Base-by-base conservation (phyloP, 2,888 invertebrate species). In the Harmothoe impar region DNA sequence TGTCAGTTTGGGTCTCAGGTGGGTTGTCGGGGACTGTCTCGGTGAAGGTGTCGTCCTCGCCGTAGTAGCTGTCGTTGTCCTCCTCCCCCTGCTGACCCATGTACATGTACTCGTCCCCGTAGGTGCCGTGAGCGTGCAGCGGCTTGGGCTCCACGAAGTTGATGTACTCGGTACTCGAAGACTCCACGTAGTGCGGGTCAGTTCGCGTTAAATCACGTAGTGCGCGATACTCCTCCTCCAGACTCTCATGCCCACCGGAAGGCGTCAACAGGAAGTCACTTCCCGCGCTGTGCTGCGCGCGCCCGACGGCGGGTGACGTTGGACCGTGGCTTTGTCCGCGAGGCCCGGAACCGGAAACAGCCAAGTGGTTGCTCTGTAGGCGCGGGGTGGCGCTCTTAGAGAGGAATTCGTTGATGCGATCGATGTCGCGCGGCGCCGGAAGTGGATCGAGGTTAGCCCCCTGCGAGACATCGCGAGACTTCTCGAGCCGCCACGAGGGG, bases 121-220 rank as follows among this genome's bases (percentile, higher is more conserved):
- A 23, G 3, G 17, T 17, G 43, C 43, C 43, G 23, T 33, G 33
- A 12, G n/a, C 3, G 86, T 86, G 86, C 86, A 86, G 54, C 25
- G 86, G 86, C 33, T 86, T 86, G 25, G 86, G 86, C 23, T 86
- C 86, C 25, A 86, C 86, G 23, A 86, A 86, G 86, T 86, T 86
- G 56, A 86, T 86, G 29, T 86, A 86, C 56, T 86, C 86, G 0
- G n/a, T 43, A 25, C 31, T 17, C 0, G 86, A 86, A 1, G 52
- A 5, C 15, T 52, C 54, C 31, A 52, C 33, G 25, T 52, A 86
- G 3, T 52, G 25, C 0, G 56, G 56, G 31, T 86, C 86, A n/a
- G 86, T 56, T 54, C 86, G 51, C 56, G 86, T 86, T 5, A 86
- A 25, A 31, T 86, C 86, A 3, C 86, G 52, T 20, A 86, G 31